Conservation (phyloP, 1,140 invertebrate genomes). For the Cyrtorhinus lividipennis region DNA sequence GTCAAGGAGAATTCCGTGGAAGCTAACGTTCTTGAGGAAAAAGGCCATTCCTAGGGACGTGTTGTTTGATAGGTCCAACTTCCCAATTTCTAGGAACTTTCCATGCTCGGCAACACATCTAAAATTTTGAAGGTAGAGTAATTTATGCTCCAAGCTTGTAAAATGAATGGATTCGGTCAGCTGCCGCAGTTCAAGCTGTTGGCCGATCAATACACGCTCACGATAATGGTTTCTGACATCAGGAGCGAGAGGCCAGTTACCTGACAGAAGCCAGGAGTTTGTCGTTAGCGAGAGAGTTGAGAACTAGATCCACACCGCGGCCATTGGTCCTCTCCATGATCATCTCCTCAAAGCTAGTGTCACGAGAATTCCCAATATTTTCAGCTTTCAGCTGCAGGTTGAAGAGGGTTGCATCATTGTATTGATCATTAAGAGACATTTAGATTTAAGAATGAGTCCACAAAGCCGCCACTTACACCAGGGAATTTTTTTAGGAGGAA, state of each 20-base stretch:
- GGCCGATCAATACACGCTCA: background rate
- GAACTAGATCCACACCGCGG: conserved; percentile 76
- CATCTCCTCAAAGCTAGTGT: conserved; percentile 79
- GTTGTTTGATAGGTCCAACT: conserved; percentile 89
- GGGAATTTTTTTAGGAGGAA: conserved; percentile 83
- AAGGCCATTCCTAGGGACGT: conserved; percentile 69
- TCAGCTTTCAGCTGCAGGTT: conserved; percentile 47
- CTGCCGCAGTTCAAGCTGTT: background rate
- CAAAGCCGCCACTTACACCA: conserved; percentile 24
- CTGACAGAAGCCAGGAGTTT: conserved; percentile 84
- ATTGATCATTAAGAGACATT: background rate
- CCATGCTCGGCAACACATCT: conserved; percentile 72
- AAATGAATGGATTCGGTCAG: background rate
- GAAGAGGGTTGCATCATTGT: background rate
- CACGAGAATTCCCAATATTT: conserved; percentile 84
- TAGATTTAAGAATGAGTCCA: background rate
- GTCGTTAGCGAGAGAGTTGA: conserved; percentile 88
- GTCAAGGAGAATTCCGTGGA: conserved; percentile 92
- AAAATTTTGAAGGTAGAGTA: background rate
- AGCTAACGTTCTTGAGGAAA: conserved; percentile 89
- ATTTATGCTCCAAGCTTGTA: background rate
- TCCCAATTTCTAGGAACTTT: conserved; percentile 92
- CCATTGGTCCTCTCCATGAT: conserved; percentile 62
- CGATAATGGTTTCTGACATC: no score
- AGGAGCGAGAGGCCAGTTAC: background rate